Evolutionary conservation across 2,797 vertebrate genomes (phyloP).

Genomic region (Poeciliopsis presidionis): DNA sequence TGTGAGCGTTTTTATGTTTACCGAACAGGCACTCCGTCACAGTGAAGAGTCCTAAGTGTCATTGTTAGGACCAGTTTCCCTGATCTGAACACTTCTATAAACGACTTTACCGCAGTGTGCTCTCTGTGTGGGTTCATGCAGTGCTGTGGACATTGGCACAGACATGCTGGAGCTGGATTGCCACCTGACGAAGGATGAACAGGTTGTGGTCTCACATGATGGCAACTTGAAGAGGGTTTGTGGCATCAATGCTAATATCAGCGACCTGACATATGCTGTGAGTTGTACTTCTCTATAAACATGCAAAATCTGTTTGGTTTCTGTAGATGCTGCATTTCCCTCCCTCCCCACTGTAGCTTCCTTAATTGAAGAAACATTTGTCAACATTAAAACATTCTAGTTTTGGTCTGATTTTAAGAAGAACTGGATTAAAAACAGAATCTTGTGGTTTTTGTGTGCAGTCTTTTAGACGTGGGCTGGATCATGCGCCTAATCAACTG

Average conservation of each 20-base stretch:
- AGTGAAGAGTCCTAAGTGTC: neutral
- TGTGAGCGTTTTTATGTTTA: neutral
- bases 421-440: neutral
- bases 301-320: neutral
- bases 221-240: constrained; percentile 89
- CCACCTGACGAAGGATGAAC: constrained; percentile 93
- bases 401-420: neutral
- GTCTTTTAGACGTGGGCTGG: constrained; percentile 7
- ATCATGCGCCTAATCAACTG: constrained; percentile 31
- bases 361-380: neutral
- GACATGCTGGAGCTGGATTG: constrained; percentile 99
- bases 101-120: neutral
- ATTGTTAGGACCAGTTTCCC: neutral
- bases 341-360: neutral
- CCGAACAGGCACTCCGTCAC: neutral
- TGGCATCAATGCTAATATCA: constrained; percentile 86
- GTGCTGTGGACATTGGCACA: constrained; percentile 91
- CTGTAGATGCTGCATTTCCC: too few relatives aligned
- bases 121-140: constrained; percentile 64
- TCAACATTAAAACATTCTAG: neutral
- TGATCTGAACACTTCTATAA: neutral
- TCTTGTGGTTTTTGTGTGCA: constrained; percentile 13
- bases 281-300: constrained; percentile 67
- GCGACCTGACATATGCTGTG: constrained; percentile 87
- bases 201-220: constrained; percentile 96